A percentile compares a stretch with the other conserved stretches of the same genome.
Evolutionary conservation across 1,140 invertebrate genomes (phyloP).

Genomic region (Rhagoletis pomonella): DNA sequence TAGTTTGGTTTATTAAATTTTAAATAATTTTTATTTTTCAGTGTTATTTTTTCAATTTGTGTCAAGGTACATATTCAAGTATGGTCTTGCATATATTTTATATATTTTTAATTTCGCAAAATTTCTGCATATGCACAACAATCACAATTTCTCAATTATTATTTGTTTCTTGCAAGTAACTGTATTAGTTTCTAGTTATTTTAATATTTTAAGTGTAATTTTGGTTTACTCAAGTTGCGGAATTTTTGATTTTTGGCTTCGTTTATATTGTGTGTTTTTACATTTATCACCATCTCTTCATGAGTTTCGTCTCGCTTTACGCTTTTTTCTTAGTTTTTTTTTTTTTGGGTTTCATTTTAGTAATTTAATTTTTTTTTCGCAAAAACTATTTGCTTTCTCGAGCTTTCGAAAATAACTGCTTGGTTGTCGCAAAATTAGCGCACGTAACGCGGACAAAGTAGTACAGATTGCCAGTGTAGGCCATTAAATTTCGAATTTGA

Average conservation of each 20-base stretch:
- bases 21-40: background rate
- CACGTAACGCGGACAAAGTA: background rate
- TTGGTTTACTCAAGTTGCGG: background rate
- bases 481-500: conserved; percentile 17
- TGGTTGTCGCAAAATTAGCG: conserved; percentile 11
- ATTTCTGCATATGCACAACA: conserved; percentile 4
- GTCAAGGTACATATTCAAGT: conserved; percentile 47
- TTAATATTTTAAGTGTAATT: background rate
- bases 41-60: background rate
- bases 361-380: background rate
- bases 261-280: conserved; percentile 42
- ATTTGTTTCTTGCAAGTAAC: background rate
- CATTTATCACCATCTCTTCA: conserved; percentile 25
- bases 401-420: background rate
- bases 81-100: conserved; percentile 10
- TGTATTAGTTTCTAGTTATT: conserved; percentile 13
- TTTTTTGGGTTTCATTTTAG: background rate
- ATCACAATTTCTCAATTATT: background rate
- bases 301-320: background rate
- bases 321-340: background rate
- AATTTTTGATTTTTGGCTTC: conserved; percentile 52
- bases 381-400: background rate
- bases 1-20: background rate
- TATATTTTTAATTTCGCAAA: background rate
- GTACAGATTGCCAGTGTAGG: background rate